Conservation (phyloP, 2,888 invertebrate species). For the Aspidiotus destructor region DNA sequence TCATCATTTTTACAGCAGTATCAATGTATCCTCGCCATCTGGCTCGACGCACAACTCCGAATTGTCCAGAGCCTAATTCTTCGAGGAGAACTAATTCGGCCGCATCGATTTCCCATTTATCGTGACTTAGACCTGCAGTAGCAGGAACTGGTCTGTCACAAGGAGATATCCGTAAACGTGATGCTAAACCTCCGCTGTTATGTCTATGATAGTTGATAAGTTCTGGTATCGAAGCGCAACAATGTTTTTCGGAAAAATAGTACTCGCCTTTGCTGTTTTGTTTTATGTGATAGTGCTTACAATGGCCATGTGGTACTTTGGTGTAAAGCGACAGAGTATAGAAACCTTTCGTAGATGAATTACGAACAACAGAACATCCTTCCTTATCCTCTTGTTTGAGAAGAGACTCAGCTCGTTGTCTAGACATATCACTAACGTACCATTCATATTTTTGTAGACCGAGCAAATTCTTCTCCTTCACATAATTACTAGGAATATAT, state of each 20-base stretch:
- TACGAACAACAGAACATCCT: conserved; percentile 91
- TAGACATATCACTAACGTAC: conserved; percentile 92
- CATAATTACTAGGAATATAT: conserved; percentile 94
- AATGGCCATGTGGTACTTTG: conserved; percentile 85
- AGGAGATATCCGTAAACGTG: conserved; percentile 79
- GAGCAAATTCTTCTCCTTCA: conserved; percentile 81
- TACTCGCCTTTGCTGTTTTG: conserved; percentile 77
- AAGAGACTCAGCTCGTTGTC: conserved; percentile 82
- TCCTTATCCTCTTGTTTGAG: conserved; percentile 88
- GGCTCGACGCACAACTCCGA: conserved; percentile 87
- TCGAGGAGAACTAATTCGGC: conserved; percentile 77
- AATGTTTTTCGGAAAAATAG: conserved; percentile 87
- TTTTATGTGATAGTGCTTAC: conserved; percentile 94
- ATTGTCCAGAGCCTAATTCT: conserved; percentile 88
- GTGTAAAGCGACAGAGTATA: conserved; percentile 90
- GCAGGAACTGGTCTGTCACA: conserved; percentile 83
- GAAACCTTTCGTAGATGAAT: conserved; percentile 89
- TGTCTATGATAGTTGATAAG: conserved; percentile 91
- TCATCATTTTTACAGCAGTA: conserved; percentile 97
- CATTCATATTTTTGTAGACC: conserved; percentile 92
- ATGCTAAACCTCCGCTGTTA: conserved; percentile 88
- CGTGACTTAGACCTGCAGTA: conserved; percentile 86
- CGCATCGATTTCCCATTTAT: conserved; percentile 94
- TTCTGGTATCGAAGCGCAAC: conserved; percentile 83
- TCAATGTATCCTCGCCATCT: conserved; percentile 83